phyloP scores from a whole-genome alignment of 2,113 vertebrate genomes.

The Chloebia gouldiae region DNA sequence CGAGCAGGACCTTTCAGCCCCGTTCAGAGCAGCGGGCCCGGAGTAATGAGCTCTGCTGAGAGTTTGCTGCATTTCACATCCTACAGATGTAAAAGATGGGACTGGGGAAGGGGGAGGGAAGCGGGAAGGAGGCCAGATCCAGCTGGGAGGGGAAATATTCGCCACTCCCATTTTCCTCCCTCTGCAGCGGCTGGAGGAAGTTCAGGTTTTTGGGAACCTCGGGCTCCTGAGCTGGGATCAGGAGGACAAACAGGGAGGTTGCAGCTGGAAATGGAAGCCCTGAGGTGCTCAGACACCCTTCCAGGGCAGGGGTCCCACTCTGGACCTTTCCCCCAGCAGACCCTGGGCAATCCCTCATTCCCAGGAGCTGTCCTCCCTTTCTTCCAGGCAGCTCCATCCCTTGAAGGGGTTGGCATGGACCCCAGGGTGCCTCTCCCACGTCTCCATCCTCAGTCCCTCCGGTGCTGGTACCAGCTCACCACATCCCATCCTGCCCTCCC shows the following conservation, averaged over 20 bases:
- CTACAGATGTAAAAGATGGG: neutral
- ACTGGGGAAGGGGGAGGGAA: neutral
- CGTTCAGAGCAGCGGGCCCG: slow-evolving; percentile 14
- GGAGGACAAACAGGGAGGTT: neutral
- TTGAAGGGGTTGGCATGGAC: accelerated
- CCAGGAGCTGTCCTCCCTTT: neutral
- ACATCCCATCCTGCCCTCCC: neutral
- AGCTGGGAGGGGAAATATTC: neutral
- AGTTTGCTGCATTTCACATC: slow-evolving; percentile 57
- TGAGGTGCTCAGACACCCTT: neutral
- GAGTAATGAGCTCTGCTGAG: slow-evolving; percentile 76
- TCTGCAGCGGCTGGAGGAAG: neutral
- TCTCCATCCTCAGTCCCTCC: neutral
- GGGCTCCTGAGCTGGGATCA: neutral
- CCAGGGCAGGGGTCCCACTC: too few relatives aligned
- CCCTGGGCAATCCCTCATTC: accelerated
- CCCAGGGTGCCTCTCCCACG: accelerated
- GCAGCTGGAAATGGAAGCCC: neutral
- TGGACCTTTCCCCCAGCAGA: neutral
- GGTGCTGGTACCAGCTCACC: neutral
- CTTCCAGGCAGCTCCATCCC: accelerated
- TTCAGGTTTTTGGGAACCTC: neutral
- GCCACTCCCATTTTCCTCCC: neutral
- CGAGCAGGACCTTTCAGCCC: slow-evolving; percentile 61
- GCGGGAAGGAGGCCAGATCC: neutral